phyloP scores from a whole-genome alignment of 2,113 vertebrate genomes.

The Nesoenas mayeri region DNA sequence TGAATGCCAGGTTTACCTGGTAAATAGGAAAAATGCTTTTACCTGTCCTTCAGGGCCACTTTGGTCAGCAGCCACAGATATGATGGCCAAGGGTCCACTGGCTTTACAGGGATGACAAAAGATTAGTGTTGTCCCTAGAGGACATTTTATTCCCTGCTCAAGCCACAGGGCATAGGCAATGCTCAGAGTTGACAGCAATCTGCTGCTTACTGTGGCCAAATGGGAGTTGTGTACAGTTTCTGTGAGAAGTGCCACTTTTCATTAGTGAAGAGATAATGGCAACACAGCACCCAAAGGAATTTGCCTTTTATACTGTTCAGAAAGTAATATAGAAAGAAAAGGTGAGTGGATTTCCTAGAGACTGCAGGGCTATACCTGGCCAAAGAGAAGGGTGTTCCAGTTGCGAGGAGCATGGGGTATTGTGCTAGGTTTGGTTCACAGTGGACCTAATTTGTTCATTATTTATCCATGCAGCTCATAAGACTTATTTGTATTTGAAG shows the following conservation, averaged over 20 bases:
- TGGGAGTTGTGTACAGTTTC: neutral
- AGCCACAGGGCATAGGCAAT: neutral
- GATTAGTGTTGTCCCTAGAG: neutral
- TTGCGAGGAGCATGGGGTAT: neutral
- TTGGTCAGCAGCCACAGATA: neutral
- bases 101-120: neutral
- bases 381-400: neutral
- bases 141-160: neutral
- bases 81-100: neutral
- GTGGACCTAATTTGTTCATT: neutral
- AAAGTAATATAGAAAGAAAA: neutral
- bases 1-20: neutral
- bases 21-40: neutral
- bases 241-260: neutral
- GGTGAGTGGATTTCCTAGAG: neutral
- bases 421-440: neutral
- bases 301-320: neutral
- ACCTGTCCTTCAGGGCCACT: neutral
- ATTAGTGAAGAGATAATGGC: neutral
- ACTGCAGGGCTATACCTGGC: neutral
- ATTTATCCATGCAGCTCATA: neutral
- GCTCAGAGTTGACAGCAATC: neutral
- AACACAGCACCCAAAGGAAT: neutral
- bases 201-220: neutral
- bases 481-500: neutral